Evolutionary conservation across 1,140 invertebrate genomes (phyloP), one percentile per base, ranked within the genome.

Genomic region (Parapsyche elsis): DNA sequence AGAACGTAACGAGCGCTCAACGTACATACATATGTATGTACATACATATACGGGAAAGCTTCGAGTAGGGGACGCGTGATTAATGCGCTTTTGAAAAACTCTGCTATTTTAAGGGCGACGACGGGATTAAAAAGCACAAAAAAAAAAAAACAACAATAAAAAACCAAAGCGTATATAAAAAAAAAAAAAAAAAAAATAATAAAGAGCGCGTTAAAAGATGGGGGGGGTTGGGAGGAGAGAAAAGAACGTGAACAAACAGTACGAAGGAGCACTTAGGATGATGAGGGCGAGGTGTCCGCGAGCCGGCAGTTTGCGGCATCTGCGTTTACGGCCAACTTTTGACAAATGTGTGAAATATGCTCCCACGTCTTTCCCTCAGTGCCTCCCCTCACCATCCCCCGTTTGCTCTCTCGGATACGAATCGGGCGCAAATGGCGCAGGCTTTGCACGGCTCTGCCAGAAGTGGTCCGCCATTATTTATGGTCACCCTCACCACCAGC

Each of bases 331-430:
- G 76, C 53, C 67, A 83, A 83, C 82, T 83, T 83, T 83, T 81
- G 82, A 83, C 82, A 83, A 83, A 83, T 83, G 81, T 71, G 80
- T 70, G 78, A 83, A 79, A 83, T 83, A 83, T 79, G 75, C 46
- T 76, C 78, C 24, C 12, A 61, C 78, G 30, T 76, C 30, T 38
- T 7, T 38, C 30, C 30, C 1, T 38, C 30, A 1, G 2, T 38
- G 30, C 30, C 30, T 38, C 30, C 30, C 30, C 30, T 7, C 30
- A 4, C 30, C 30, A 45, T 64, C 30, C 71, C 38, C 30, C 57
- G 19, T 61, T 75, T 82, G 77, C 61, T 57, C 70, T 76, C 74
- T 81, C 80, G 78, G 78, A 82, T 79, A 76, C 78, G 81, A 82
- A 82, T 82, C 76, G 81, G 67, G 7, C 78, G 74, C 77, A 76